Evolutionary conservation across 2,888 invertebrate species (phyloP).

Genomic region (Lycia hirtaria): DNA sequence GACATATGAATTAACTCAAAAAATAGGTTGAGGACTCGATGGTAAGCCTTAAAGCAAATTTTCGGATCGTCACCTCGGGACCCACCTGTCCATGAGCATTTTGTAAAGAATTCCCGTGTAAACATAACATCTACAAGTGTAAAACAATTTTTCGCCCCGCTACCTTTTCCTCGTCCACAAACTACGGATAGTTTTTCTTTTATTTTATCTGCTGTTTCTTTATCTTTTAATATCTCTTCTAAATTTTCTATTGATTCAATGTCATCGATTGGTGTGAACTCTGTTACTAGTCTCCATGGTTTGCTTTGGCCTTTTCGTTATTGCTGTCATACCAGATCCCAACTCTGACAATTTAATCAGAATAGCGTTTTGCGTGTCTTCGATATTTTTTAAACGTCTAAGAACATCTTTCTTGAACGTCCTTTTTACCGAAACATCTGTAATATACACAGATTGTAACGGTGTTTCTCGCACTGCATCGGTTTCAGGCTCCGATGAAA

Average conservation of each 20-base stretch:
- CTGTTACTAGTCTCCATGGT: not conserved
- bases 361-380: not conserved
- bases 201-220: not conserved
- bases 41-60: not conserved
- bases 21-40: slow-evolving; percentile 4
- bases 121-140: slow-evolving; percentile 4
- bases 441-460: not conserved
- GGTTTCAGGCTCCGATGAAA: not conserved
- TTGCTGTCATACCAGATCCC: not conserved
- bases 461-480: not conserved
- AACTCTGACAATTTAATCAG: not conserved
- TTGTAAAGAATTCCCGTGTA: not conserved
- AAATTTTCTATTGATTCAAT: not conserved
- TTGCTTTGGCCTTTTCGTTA: not conserved
- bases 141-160: slow-evolving; percentile 2
- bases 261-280: not conserved
- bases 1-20: not conserved
- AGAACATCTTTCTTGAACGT: not conserved
- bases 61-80: not conserved
- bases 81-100: not conserved
- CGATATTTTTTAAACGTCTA: slow-evolving; percentile 17
- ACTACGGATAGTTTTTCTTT: slow-evolving; percentile 1
- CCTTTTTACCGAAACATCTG: not conserved
- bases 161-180: slow-evolving; percentile 5
- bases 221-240: not conserved